Evolutionary conservation across 2,888 invertebrate genomes (phyloP).

Genomic region (Oasisia sp.): DNA sequence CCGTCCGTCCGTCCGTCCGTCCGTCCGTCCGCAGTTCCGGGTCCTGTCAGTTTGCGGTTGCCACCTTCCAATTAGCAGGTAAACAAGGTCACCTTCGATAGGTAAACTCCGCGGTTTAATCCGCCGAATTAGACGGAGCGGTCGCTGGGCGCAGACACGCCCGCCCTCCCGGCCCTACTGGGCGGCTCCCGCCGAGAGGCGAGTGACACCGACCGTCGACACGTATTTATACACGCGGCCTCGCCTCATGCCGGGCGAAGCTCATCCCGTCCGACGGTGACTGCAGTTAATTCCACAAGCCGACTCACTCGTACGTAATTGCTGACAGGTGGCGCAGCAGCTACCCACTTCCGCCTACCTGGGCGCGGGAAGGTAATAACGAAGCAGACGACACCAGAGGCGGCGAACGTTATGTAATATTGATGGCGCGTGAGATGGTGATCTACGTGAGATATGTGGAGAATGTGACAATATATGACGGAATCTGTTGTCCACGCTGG

Average conservation of each 20-base stretch:
- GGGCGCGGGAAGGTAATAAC: not conserved
- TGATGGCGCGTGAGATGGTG: not conserved
- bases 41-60: not conserved
- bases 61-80: not conserved
- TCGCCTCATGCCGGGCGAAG: not conserved
- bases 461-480: too few relatives aligned
- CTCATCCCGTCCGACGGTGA: not conserved
- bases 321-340: constrained; percentile 13
- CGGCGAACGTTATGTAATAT: not conserved
- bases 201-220: not conserved
- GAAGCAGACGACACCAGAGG: not conserved
- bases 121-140: not conserved
- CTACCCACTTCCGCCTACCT: not conserved
- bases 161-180: not conserved
- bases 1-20: too few relatives aligned
- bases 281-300: not conserved
- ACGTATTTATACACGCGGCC: not conserved
- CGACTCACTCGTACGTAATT: not conserved
- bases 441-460: not conserved
- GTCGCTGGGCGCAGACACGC: not conserved
- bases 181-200: not conserved
- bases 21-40: not conserved
- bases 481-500: too few relatives aligned
- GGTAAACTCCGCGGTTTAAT: not conserved
- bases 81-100: not conserved